Evolutionary conservation across 1,140 invertebrate genomes (phyloP), one percentile per base, ranked within the genome.

Genomic region (Lordiphosa clarofinis): DNA sequence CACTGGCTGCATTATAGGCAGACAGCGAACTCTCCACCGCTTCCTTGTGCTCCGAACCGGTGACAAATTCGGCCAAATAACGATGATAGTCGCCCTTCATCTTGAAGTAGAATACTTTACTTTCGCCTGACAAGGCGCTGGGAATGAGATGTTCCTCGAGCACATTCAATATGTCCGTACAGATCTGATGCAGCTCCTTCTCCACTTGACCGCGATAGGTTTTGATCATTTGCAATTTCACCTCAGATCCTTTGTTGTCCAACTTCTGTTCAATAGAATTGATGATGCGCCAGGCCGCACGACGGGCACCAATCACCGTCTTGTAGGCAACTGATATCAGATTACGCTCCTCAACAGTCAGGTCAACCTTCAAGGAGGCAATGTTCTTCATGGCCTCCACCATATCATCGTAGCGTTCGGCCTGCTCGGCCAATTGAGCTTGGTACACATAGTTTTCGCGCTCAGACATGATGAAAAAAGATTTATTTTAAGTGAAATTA

Each of bases 41-140:
- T 90, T 97, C 96, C 91, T 98, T 98, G 89, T 96, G 94, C 90
- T 98, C 96, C 74, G 96, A 95, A 68, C 96, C 96, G 73, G 96
- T 97, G 53, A 97, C 96, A 90, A 99, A 98, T 91, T 99, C 97
- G 53, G 97, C 97, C 90, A 98, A 92, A 91, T 99, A 99, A 90
- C 97, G 95, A 91, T 98, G 96, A 89, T 98, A 99, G 91, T 98
- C 97, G 59, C 97, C 97, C 91, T 94, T 97, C 97, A 98, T 98
- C 94, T 99, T 99, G 90, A 96, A 97, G 90, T 98, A 98, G 91
- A 98, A 99, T 75, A 99, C 97, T 94, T 97, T 97, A 70, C 96
- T 97, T 92, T 98, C 97, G 70, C 96, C 96, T 76, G 94, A 94
- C 64, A 94, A 94, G 74, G 96, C 96, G 90, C 94, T 94, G 63